Conservation (phyloP, 2,113 vertebrate genomes). For the Pitta sordida region DNA sequence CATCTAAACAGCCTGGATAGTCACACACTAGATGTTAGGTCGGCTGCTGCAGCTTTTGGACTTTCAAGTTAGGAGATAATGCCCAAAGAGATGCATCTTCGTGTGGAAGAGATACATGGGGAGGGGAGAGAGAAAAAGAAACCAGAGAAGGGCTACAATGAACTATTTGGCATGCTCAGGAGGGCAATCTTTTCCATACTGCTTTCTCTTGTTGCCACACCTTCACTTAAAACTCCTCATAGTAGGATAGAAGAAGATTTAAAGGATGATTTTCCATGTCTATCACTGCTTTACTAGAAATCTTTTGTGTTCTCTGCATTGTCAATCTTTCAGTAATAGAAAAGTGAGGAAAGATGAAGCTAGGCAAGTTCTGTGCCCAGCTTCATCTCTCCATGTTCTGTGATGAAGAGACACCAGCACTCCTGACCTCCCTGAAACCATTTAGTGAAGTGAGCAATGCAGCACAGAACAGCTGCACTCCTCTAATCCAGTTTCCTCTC, state of each 20-base stretch:
- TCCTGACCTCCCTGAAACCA: background rate
- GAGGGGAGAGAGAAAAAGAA: background rate
- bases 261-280: background rate
- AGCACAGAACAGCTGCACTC: background rate
- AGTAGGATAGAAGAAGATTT: background rate
- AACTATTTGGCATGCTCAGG: background rate
- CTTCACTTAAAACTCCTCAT: background rate
- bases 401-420: background rate
- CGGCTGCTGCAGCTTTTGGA: background rate
- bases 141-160: background rate
- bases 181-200: background rate
- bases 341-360: background rate
- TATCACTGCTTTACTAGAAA: background rate
- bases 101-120: background rate
- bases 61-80: background rate
- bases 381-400: fast-evolving
- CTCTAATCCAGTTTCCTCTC: background rate
- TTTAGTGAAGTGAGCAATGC: background rate
- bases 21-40: background rate
- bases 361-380: background rate
- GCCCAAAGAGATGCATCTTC: background rate
- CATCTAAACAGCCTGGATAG: background rate
- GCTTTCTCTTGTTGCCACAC: background rate
- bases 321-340: background rate
- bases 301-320: background rate